Percentiles rank a stretch among this genome's conserved stretches.
Conservation (phyloP, 2,797 vertebrate species). For the Schizothorax lantsangensis region DNA sequence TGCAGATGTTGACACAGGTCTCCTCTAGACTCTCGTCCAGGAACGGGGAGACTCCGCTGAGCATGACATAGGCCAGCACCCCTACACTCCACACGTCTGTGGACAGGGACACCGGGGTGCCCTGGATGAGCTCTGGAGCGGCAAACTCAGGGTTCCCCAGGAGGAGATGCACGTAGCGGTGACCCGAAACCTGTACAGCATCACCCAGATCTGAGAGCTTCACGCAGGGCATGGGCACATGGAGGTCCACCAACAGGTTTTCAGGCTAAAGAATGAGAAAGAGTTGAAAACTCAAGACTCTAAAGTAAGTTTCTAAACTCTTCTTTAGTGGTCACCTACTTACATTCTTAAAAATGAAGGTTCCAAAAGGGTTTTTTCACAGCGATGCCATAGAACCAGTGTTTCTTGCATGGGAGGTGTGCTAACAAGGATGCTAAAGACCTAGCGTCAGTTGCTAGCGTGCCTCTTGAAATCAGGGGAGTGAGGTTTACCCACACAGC, state of each 20-base stretch:
- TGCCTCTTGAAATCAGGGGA: too few relatives aligned
- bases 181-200: slow-evolving; percentile 91
- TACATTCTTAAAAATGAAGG: background rate
- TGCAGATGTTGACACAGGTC: slow-evolving; percentile 96
- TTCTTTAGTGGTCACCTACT: background rate
- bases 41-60: slow-evolving; percentile 97
- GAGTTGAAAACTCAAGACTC: background rate
- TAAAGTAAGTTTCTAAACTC: background rate
- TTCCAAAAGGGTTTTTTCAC: too few relatives aligned
- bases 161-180: slow-evolving; percentile 92
- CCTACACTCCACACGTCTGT: slow-evolving; percentile 96
- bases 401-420: too few relatives aligned
- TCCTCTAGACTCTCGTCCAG: slow-evolving; percentile 97
- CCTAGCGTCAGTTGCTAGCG: too few relatives aligned
- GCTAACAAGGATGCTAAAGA: too few relatives aligned
- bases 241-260: slow-evolving; percentile 94
- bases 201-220: slow-evolving; percentile 95
- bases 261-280: slow-evolving; percentile 83
- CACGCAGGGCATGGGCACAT: slow-evolving; percentile 85
- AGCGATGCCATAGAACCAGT: too few relatives aligned
- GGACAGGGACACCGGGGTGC: slow-evolving; percentile 89
- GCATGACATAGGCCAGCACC: slow-evolving; percentile 91
- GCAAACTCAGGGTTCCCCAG: slow-evolving; percentile 96
- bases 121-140: slow-evolving; percentile 93
- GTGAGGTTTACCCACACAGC: too few relatives aligned